Percentiles rank a stretch among this genome's conserved stretches.
Evolutionary conservation across 2,113 vertebrate species (phyloP).

Genomic region (Onychostoma macrolepis): DNA sequence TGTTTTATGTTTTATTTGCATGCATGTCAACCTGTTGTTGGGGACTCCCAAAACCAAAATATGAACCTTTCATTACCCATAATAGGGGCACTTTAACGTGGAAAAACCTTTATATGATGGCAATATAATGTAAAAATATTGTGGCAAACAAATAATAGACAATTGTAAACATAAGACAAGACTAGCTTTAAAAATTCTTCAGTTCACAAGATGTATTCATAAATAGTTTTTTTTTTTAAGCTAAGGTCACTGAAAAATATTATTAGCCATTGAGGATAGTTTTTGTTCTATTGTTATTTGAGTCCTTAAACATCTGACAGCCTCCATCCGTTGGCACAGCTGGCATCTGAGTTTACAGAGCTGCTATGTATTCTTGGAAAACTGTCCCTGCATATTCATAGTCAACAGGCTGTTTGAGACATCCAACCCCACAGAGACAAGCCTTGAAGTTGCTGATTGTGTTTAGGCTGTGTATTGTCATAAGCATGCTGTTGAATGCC

Average conservation of each 20-base stretch:
- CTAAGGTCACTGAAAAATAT: neutral
- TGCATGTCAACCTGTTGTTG: too few relatives aligned
- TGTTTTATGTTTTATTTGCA: too few relatives aligned
- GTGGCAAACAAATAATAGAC: neutral
- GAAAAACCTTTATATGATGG: neutral
- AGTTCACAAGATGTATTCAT: slow-evolving; percentile 1
- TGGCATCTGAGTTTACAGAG: slow-evolving; percentile 5
- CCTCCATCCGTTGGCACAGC: neutral
- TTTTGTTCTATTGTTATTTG: neutral
- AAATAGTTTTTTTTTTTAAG: neutral
- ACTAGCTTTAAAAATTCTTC: neutral
- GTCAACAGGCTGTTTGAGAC: slow-evolving; percentile 24
- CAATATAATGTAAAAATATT: neutral
- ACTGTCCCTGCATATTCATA: slow-evolving; percentile 1
- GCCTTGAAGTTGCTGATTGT: slow-evolving; percentile 10
- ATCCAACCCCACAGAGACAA: neutral
- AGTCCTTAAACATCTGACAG: slow-evolving; percentile 13
- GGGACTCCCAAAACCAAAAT: too few relatives aligned
- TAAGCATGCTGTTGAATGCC: neutral
- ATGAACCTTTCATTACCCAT: too few relatives aligned
- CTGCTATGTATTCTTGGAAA: slow-evolving; percentile 17
- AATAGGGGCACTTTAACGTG: too few relatives aligned
- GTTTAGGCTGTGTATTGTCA: neutral
- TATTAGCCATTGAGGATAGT: neutral
- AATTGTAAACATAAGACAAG: neutral